phyloP scores from a whole-genome alignment of 1,140 invertebrate species.

The Lamellibrachia luymesi region DNA sequence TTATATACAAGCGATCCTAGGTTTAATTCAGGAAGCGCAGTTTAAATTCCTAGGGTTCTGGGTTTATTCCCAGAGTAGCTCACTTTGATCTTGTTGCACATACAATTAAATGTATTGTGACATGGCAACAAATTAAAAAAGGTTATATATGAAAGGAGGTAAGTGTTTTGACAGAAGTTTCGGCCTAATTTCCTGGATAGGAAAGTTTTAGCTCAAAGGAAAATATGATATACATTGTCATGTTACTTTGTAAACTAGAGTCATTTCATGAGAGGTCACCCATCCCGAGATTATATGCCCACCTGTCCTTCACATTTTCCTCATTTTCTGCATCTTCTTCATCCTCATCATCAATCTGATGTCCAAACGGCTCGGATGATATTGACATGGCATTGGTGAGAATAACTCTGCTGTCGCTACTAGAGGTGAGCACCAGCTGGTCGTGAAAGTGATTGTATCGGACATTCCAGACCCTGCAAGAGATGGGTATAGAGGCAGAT shows the following conservation, averaged over 20 bases:
- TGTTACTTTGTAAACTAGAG: not conserved
- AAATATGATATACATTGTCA: not conserved
- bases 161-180: not conserved
- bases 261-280: not conserved
- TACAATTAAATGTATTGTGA: too few relatives aligned
- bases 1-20: too few relatives aligned
- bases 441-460: constrained; percentile 96
- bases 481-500: constrained; percentile 17
- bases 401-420: constrained; percentile 89
- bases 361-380: constrained; percentile 75
- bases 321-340: constrained; percentile 59
- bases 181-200: not conserved
- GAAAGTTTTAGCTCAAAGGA: not conserved
- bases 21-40: too few relatives aligned
- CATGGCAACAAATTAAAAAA: too few relatives aligned
- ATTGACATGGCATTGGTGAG: constrained; percentile 83
- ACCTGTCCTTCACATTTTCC: constrained; percentile 32
- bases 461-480: constrained; percentile 82
- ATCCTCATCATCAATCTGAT: constrained; percentile 61
- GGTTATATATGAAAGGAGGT: too few relatives aligned
- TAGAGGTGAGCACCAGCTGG: constrained; percentile 90
- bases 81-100: too few relatives aligned
- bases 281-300: not conserved
- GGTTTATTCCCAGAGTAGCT: too few relatives aligned
- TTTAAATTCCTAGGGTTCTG: too few relatives aligned